These are phyloP conservation scores for Rotaria magnacalcarata DNA, from an alignment of 2,888 invertebrate species.

Conservation along the genomic window DNA sequence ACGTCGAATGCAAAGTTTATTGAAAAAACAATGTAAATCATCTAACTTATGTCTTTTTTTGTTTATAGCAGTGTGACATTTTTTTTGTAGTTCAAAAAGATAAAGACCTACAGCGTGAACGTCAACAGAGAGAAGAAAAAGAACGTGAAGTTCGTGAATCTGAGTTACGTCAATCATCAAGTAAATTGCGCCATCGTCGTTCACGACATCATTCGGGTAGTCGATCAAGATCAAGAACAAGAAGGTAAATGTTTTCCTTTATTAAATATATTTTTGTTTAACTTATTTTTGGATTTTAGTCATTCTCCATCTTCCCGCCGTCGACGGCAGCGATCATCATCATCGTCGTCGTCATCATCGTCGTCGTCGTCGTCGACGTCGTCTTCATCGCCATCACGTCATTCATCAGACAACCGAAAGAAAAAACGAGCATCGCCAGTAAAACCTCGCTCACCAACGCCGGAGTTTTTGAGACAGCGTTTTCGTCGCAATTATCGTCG, in stretches of 20 bases:
- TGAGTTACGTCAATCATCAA: constrained; percentile 24
- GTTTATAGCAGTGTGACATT: neutral
- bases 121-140: constrained; percentile 19
- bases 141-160: constrained; percentile 22
- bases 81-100: constrained; percentile 18
- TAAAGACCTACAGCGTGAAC: constrained; percentile 28
- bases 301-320: neutral
- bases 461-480: constrained; percentile 10
- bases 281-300: neutral
- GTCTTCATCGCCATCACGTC: neutral
- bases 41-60: neutral
- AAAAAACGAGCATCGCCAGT: neutral
- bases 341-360: neutral
- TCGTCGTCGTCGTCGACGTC: neutral
- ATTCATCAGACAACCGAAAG: neutral
- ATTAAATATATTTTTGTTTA: neutral
- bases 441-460: constrained; percentile 18
- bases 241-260: neutral
- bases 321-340: neutral
- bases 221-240: constrained; percentile 6
- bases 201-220: constrained; percentile 1
- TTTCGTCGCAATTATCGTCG: constrained; percentile 23
- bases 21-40: constrained; percentile 32
- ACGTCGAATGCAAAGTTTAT: constrained; percentile 21
- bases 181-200: neutral